These are phyloP conservation scores for Epicauta chinensis DNA, from an alignment of 1,140 invertebrate genomes.

Conservation along the genomic window DNA sequence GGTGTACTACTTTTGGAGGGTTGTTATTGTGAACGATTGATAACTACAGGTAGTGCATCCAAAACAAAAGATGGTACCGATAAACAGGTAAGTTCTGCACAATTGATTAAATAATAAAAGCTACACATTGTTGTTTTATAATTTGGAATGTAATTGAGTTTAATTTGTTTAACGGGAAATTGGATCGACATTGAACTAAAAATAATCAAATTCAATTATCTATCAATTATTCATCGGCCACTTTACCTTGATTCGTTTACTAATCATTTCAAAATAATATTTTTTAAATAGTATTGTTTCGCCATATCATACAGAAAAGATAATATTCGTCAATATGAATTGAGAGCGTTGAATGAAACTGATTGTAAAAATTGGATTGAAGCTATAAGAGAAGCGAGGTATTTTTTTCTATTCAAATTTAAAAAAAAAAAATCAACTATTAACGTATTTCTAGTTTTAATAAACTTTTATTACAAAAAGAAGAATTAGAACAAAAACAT, in stretches of 20 bases:
- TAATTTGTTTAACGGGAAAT: no score
- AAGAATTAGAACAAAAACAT: slow-evolving; percentile 91
- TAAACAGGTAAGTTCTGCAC: slow-evolving; percentile 51
- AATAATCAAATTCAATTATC: neutral
- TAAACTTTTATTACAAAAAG: slow-evolving; percentile 83
- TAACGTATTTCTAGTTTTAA: slow-evolving; percentile 66
- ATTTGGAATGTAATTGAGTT: no score
- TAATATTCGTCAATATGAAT: slow-evolving; percentile 81
- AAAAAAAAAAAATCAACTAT: neutral
- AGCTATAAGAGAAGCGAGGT: slow-evolving; percentile 82
- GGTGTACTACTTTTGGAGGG: slow-evolving; percentile 84
- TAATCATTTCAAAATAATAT: neutral
- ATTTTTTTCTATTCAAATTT: neutral
- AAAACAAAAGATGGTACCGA: slow-evolving; percentile 48
- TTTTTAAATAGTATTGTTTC: slow-evolving; percentile 73
- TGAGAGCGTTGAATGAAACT: slow-evolving; percentile 73
- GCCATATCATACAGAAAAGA: slow-evolving; percentile 82
- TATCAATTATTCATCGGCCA: no score
- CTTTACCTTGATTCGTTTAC: no score
- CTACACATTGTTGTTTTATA: no score
- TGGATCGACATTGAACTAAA: slow-evolving; percentile 13
- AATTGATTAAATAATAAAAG: no score
- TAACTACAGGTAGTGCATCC: slow-evolving; percentile 43
- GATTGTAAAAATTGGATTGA: slow-evolving; percentile 89
- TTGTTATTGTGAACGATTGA: slow-evolving; percentile 79